Base-by-base conservation (phyloP, 2,888 invertebrate genomes). In the Tetragonisca angustula region DNA sequence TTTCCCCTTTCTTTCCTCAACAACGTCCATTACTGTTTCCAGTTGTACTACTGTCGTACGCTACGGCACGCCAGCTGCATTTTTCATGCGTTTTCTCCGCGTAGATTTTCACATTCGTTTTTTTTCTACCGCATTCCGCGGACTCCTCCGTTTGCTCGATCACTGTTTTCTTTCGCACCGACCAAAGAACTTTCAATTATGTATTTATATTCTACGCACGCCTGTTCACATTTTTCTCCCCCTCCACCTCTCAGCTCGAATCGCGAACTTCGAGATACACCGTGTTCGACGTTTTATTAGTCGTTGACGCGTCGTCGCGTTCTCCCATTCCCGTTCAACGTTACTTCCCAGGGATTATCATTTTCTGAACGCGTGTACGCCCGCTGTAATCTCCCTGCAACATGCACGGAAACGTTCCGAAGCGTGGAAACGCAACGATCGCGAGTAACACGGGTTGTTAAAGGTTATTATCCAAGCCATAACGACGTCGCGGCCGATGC, bases 401-500 rank as follows among this genome's bases (percentile, higher is more conserved):
- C 24, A 15, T 27, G 49, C 32, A 15, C 15, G n/a, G n/a, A 56
- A 54, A 32, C n/a, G 17, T 17, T 56, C 56, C 17, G 43, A 11
- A 43, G 6, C 54, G 13, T 9, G 17, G 17, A 54, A 70, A n/a
- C 17, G 17, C 21, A 27, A 21, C 21, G 69, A 21, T 32, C 69
- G 15, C 21, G 24, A 21, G 21, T 6, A 21, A 24, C 13, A 21
- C 21, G 21, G 62, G 61, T 49, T 49, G 27, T 62, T 73, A 50
- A 32, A 62, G n/a, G 24, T 49, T 17, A 68, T 76, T 64, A 65
- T 59, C 49, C n/a, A 11, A 9, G 75, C 49, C 72, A 50, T 59
- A 61, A 61, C 32, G 56, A 61, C 67, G 24, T 24, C 17, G 64
- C 76, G 24, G 43, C 21, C 70, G 64, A 49, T 62, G 49, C n/a